Base-by-base conservation (phyloP, 2,888 invertebrate species). In the Cremastobaeus sp. region DNA sequence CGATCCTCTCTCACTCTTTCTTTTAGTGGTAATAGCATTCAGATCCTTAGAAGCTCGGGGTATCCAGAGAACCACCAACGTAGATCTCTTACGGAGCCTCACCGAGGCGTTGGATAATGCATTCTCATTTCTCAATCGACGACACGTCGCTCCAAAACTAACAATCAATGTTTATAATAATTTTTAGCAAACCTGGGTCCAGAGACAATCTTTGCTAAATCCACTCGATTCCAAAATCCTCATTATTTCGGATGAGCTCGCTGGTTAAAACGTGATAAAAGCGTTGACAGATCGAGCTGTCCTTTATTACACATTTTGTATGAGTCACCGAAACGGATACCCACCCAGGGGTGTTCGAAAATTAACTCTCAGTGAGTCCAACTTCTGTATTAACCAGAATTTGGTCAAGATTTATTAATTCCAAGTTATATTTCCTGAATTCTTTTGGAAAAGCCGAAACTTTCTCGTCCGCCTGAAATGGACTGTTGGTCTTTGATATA, bases 11-110 rank as follows among this genome's bases (percentile, higher is more conserved):
- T 68, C 70, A 21, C 74, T 74, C 77, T 74, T 70, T 74, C 74
- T 54, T 74, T 65, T 72, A 66, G 69, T 72, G 74, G 85, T 85
- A 86, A 85, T 85, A 85, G 84, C 83, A 80, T 82, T 81, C 79
- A 80, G 83, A 82, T 82, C 82, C 80, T 81, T 81, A 79, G 83
- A 82, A 82, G 79, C 71, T 72, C 77, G 73, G 73, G 72, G 80
- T 83, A 83, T 83, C 82, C 83, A 68, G 73, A 74, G 81, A 84
- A 66, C 87, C 87, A 87, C 87, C 87, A 86, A 86, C 87, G 87
- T 85, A 82, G 87, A 86, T 86, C 85, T 85, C 79, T 75, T 73
- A 74, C 73, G 41, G 57, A 77, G 57, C 30, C 64, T 70, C 45
- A 66, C 50, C 62, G 74, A 81, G 82, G 83, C 81, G 82, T 81